These are phyloP conservation scores for Drosophila nebulosa DNA, from an alignment of 1,140 invertebrate species.

Conservation along the genomic window DNA sequence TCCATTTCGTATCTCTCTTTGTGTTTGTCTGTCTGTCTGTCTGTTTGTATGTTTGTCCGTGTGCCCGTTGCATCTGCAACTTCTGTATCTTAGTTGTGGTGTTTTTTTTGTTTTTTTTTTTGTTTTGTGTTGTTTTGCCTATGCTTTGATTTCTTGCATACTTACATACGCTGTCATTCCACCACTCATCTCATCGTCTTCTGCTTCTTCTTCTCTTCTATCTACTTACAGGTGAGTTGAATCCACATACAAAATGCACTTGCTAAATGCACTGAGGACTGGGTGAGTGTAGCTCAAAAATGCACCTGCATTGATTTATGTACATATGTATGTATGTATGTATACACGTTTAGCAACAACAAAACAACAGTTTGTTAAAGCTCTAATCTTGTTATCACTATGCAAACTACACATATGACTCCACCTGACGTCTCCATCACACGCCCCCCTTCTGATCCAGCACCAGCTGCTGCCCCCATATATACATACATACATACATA, in stretches of 20 bases:
- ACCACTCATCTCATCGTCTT: not conserved
- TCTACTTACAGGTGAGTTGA: conserved; percentile 16
- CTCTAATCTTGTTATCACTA: conserved; percentile 3
- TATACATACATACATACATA: not conserved
- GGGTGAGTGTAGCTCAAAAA: not conserved
- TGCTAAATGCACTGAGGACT: conserved; percentile 7
- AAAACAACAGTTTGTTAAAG: not conserved
- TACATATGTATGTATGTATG: too few relatives aligned
- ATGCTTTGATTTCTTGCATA: conserved; percentile 33
- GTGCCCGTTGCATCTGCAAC: not conserved
- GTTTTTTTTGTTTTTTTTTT: not conserved
- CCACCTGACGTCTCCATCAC: not conserved
- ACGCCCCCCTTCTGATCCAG: not conserved
- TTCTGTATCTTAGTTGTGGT: not conserved
- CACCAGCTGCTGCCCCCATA: not conserved
- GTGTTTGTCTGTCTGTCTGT: conserved; percentile 6
- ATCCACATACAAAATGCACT: not conserved
- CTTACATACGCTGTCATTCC: conserved; percentile 5
- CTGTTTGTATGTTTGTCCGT: conserved; percentile 3
- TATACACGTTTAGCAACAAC: not conserved
- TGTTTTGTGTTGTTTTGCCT: conserved; percentile 2
- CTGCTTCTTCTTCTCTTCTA: not conserved
- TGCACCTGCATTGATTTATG: conserved; percentile 3
- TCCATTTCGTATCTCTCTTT: not conserved
- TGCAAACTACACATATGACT: too few relatives aligned